These are phyloP conservation scores for Catostylus mosaicus DNA, from an alignment of 30 jellyfish, hydroid and myxozoan species.

Conservation along the genomic window DNA sequence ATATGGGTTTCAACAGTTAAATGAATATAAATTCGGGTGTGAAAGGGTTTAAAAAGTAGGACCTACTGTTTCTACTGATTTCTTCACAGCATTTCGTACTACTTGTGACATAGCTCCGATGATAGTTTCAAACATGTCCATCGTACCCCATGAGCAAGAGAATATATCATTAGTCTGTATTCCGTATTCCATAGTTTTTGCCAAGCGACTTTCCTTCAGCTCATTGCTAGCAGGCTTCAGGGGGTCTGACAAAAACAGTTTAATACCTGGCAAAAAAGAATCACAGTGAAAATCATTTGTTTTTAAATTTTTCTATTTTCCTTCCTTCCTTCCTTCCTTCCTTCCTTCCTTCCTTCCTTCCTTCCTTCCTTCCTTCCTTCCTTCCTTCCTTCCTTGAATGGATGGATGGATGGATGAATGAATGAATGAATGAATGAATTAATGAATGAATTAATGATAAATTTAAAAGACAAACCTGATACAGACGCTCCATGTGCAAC, in stretches of 20 bases:
- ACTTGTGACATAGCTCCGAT: background rate
- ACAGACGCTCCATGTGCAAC: constrained; percentile 50
- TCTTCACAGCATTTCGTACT: background rate
- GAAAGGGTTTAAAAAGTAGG: too few relatives aligned
- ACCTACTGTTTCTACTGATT: background rate
- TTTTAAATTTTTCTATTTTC: too few relatives aligned
- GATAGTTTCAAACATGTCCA: background rate
- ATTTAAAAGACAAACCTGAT: constrained; percentile 16
- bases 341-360: too few relatives aligned
- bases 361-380: background rate
- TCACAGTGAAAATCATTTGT: too few relatives aligned
- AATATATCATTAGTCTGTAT: background rate
- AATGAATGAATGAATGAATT: too few relatives aligned
- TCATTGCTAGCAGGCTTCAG: background rate
- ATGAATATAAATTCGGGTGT: too few relatives aligned
- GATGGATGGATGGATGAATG: too few relatives aligned
- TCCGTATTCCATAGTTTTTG: background rate
- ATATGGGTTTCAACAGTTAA: too few relatives aligned
- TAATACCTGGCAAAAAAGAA: too few relatives aligned
- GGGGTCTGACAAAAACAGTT: background rate
- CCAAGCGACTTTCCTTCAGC: background rate
- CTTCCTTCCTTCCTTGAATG: background rate
- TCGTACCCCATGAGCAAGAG: background rate
- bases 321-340: too few relatives aligned
- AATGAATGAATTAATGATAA: too few relatives aligned